phyloP scores from a whole-genome alignment of 1,140 invertebrate genomes.

The Bacillus rossius region DNA sequence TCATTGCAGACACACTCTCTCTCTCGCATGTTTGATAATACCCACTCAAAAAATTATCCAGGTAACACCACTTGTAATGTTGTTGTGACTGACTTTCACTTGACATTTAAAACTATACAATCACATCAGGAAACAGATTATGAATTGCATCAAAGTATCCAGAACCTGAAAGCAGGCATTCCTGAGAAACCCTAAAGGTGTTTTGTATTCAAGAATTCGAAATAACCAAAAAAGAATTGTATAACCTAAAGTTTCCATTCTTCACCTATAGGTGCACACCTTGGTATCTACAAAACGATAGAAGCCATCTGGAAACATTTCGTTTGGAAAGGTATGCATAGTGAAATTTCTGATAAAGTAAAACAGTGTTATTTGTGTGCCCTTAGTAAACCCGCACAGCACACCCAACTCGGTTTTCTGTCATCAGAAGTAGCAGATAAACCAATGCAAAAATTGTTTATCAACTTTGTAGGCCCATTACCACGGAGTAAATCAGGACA shows the following conservation, averaged over 20 bases:
- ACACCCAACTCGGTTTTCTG: no score
- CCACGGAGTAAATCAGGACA: no score
- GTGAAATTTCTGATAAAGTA: background rate
- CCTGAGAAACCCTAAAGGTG: no score
- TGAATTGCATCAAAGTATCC: background rate
- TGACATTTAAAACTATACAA: background rate
- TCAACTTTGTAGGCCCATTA: no score
- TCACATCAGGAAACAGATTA: background rate
- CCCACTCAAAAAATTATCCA: background rate
- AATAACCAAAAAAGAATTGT: background rate
- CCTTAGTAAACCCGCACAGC: background rate
- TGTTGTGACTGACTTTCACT: background rate
- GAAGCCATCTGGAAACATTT: background rate
- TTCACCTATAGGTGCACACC: background rate
- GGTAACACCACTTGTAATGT: background rate
- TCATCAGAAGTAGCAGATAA: no score
- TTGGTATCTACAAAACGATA: background rate
- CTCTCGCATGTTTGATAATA: background rate
- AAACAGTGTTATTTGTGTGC: background rate
- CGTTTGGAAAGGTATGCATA: background rate
- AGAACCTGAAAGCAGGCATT: background rate
- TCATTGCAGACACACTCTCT: background rate
- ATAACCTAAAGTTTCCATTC: background rate
- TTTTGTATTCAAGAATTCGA: background rate
- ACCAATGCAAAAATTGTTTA: no score